A percentile compares a stretch with the other conserved stretches of the same genome.
Evolutionary conservation across 2,113 vertebrate species (phyloP).

Genomic region (Scophthalmus maximus): DNA sequence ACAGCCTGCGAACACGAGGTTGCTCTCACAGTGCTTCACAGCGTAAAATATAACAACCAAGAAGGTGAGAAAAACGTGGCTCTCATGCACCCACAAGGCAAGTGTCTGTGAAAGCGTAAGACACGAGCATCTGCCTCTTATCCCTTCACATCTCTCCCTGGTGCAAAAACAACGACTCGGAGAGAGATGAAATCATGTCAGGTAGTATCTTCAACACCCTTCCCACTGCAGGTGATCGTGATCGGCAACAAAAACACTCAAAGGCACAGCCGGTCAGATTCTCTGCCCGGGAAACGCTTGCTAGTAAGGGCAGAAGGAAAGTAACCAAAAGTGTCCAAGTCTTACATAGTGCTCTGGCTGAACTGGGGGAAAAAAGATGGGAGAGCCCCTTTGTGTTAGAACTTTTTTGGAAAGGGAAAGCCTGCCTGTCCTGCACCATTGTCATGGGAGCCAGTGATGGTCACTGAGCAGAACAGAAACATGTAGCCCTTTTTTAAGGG

Average conservation of each 20-base stretch:
- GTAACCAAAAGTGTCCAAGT: background rate
- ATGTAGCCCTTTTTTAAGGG: background rate
- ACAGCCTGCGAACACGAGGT: background rate
- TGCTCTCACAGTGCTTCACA: background rate
- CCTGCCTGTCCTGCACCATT: background rate
- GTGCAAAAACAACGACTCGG: background rate
- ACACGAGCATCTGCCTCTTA: slow-evolving; percentile 5
- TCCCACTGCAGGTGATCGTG: slow-evolving; percentile 17
- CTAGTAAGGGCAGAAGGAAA: background rate
- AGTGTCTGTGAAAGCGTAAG: slow-evolving; percentile 2
- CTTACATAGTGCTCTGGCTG: background rate
- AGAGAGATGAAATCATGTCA: slow-evolving; percentile 8
- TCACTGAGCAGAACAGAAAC: slow-evolving; percentile 15
- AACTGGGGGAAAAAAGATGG: slow-evolving; percentile 1
- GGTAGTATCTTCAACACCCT: background rate
- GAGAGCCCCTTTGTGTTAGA: background rate
- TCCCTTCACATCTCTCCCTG: background rate
- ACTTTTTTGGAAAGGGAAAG: background rate
- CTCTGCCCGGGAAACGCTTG: background rate
- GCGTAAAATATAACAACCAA: background rate
- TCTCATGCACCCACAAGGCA: background rate
- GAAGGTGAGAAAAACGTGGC: background rate
- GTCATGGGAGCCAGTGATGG: background rate
- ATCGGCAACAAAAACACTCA: background rate
- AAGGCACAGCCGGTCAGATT: background rate